A percentile compares a stretch with the other conserved stretches of the same genome.
Conservation (phyloP, 2,888 invertebrate species). For the Mimas tiliae region DNA sequence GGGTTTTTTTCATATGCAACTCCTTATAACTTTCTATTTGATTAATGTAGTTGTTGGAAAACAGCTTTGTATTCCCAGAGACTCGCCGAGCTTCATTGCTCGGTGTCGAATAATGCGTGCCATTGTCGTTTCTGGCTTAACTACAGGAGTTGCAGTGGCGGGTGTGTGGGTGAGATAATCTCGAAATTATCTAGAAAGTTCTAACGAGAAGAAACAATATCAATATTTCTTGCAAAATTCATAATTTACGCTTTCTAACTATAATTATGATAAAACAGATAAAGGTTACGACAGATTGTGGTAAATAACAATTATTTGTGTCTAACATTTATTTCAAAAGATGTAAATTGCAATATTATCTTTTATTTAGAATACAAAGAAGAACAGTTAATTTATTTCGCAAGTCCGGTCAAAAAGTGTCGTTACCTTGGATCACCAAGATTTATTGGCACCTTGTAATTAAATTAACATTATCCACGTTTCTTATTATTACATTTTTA, state of each 20-base stretch:
- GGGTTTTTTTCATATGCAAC: too few species aligned
- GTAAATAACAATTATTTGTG: conserved; percentile 1
- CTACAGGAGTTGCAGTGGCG: too few species aligned
- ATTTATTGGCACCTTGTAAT: neutral
- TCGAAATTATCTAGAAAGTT: too few species aligned
- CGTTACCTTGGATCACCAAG: neutral
- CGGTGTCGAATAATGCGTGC: too few species aligned
- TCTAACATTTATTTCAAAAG: neutral
- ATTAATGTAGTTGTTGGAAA: too few species aligned
- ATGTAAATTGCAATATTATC: neutral
- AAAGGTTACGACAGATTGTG: conserved; percentile 1
- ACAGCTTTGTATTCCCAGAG: too few species aligned
- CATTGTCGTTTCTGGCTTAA: too few species aligned
- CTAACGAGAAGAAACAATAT: neutral
- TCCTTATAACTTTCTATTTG: too few species aligned
- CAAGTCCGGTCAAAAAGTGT: neutral
- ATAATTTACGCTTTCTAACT: conserved; percentile 14
- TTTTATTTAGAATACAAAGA: neutral
- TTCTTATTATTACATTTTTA: too few species aligned
- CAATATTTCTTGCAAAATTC: conserved; percentile 3
- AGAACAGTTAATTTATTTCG: conserved; percentile 7
- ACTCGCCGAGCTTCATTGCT: too few species aligned
- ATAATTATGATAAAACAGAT: neutral
- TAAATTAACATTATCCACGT: neutral
- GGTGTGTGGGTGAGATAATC: too few species aligned